These are phyloP conservation scores for Lutjanus campechanus DNA, from an alignment of 2,797 vertebrate genomes.

Conservation along the genomic window DNA sequence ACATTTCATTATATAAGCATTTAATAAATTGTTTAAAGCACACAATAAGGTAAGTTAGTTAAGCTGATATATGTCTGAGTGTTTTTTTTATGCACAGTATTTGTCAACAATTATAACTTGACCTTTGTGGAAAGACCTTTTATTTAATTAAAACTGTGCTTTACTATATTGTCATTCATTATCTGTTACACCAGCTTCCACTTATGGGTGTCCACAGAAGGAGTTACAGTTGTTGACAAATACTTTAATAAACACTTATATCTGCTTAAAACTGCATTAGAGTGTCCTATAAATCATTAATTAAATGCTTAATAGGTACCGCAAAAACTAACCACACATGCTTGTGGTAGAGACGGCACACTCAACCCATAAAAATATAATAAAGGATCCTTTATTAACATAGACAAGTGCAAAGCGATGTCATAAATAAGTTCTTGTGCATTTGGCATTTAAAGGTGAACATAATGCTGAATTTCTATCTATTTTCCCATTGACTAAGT, in stretches of 20 bases:
- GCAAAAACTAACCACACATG: neutral
- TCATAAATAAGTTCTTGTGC: neutral
- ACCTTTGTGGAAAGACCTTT: neutral
- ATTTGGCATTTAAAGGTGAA: neutral
- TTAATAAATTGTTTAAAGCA: neutral
- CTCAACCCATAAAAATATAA: neutral
- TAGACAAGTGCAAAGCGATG: neutral
- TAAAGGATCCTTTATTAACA: neutral
- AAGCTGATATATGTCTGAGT: neutral
- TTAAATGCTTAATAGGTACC: neutral
- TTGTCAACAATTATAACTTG: neutral
- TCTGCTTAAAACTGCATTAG: slow-evolving; percentile 1
- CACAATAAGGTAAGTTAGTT: neutral
- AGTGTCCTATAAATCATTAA: neutral
- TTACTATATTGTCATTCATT: neutral
- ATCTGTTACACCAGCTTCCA: neutral
- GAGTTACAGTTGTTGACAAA: neutral
- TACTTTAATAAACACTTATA: neutral
- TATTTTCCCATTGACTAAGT: neutral
- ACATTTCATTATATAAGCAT: neutral
- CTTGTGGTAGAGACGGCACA: neutral
- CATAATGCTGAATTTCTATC: neutral
- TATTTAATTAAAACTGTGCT: neutral
- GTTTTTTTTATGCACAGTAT: neutral
- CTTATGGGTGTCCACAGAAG: neutral